These are phyloP conservation scores for Tenthredo scrophulariae DNA, from an alignment of 2,888 invertebrate genomes.

Conservation along the genomic window DNA sequence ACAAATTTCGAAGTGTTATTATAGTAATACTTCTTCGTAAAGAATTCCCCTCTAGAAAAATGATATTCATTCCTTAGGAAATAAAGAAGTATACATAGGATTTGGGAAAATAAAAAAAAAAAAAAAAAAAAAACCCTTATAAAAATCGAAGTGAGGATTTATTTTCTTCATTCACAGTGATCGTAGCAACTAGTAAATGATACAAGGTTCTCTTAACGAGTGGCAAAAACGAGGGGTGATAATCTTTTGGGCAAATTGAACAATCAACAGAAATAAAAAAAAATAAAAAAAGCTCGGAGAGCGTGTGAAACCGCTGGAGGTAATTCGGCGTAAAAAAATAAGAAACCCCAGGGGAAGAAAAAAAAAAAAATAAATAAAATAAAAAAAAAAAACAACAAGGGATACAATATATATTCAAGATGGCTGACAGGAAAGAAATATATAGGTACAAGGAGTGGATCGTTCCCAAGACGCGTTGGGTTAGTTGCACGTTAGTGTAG, in stretches of 20 bases:
- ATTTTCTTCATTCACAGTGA: too few species aligned
- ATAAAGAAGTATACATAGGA: too few species aligned
- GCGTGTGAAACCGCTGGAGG: background rate
- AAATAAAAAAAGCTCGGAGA: background rate
- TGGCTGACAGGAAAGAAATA: conserved; percentile 17
- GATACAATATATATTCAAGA: conserved; percentile 10
- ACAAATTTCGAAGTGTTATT: background rate
- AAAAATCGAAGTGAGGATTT: background rate
- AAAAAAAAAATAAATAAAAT: background rate
- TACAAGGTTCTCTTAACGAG: background rate
- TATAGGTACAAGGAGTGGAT: conserved; percentile 20
- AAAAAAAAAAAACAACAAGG: background rate
- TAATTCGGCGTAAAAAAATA: background rate
- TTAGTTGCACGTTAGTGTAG: conserved; percentile 4
- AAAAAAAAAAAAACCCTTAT: background rate
- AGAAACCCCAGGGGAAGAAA: background rate
- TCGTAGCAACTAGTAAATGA: background rate
- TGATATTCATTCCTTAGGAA: too few species aligned
- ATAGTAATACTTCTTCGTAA: background rate
- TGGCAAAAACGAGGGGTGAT: background rate
- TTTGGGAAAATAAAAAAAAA: background rate
- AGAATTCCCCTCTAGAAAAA: background rate
- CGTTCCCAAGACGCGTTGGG: conserved; percentile 28
- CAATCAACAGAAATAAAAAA: background rate
- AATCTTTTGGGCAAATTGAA: background rate